Conservation (phyloP, 2,888 invertebrate genomes). For the Dicycla oo region DNA sequence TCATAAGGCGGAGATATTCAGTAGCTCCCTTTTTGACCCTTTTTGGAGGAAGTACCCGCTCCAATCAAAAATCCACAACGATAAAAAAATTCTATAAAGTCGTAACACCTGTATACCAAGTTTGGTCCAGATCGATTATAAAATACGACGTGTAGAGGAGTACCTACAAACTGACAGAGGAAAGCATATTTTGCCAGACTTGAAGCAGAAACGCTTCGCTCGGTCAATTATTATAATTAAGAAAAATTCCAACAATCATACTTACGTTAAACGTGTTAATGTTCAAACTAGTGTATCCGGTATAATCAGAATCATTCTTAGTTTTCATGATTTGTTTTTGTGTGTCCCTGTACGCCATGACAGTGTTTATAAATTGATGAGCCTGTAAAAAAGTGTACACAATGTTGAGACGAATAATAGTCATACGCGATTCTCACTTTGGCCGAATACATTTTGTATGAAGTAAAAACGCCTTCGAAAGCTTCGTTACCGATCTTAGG, state of each 20-base stretch:
- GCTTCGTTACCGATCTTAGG: no score
- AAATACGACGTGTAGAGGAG: no score
- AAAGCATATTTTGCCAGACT: no score
- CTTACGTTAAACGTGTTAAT: conserved; percentile 78
- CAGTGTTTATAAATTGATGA: conserved; percentile 70
- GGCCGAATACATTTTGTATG: not conserved
- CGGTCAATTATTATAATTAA: not conserved
- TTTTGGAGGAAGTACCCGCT: no score
- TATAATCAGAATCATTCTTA: conserved; percentile 63
- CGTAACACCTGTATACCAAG: no score
- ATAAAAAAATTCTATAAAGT: no score
- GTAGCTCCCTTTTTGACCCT: no score
- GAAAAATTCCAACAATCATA: not conserved
- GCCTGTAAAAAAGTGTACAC: conserved; percentile 65
- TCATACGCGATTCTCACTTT: not conserved
- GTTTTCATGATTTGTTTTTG: conserved; percentile 67
- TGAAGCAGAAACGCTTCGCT: no score
- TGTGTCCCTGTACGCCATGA: conserved; percentile 72
- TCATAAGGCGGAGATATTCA: no score
- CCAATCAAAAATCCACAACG: no score
- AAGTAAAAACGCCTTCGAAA: not conserved
- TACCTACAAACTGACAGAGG: no score
- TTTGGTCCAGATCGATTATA: no score
- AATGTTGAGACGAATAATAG: not conserved
- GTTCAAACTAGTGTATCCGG: conserved; percentile 74